Evolutionary conservation across 2,797 vertebrate species (phyloP), one percentile per base, ranked within the genome.

Genomic region (Periophthalmus magnuspinnatus): DNA sequence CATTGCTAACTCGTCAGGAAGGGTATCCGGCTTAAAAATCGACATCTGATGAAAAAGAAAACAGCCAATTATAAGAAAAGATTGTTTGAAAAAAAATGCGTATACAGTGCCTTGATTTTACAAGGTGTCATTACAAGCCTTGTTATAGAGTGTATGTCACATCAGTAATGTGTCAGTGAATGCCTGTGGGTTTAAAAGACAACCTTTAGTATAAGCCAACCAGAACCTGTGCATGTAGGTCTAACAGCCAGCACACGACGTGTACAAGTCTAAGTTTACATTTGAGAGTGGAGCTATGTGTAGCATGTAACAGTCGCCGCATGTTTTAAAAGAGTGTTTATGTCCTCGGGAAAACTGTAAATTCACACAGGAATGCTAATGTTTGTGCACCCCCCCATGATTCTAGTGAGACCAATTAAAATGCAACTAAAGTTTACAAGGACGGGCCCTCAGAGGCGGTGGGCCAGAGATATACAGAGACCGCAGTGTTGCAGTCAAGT

Each of bases 401-500:
- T 69, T 78, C 66, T 38, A 59, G 48, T 73, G 22, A 59, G 72
- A 69, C 47, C 34, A 69, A 81, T 72, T 80, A 75, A 75, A 85
- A 78, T 48, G 58, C n/a, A 52, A 34, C 55, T 50, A 17, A 67
- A 69, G 69, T 69, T 65, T 66, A 56, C 50, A 17, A 6, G 60
- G 54, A 64, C 14, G 67, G 56, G 41, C 41, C 38, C 41, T 47
- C 13, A 17, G 22, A 48, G 22, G 16, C 70, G 47, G 22, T 47
- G 71, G 68, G 69, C 58, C 2, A 13, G 54, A 58, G 82, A 78
- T 72, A 83, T 76, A 93, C 85, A 92, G 85, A 89, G 78, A 70
- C 76, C 47, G 76, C 84, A 85, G 75, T 92, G 91, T 92, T 89
- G 70, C 65, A 88, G 87, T 93, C 89, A 93, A 89, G 84, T 91